A percentile compares a stretch with the other conserved stretches of the same genome.
phyloP scores from a whole-genome alignment of 2,888 invertebrate species.

The Eupithecia tripunctaria region DNA sequence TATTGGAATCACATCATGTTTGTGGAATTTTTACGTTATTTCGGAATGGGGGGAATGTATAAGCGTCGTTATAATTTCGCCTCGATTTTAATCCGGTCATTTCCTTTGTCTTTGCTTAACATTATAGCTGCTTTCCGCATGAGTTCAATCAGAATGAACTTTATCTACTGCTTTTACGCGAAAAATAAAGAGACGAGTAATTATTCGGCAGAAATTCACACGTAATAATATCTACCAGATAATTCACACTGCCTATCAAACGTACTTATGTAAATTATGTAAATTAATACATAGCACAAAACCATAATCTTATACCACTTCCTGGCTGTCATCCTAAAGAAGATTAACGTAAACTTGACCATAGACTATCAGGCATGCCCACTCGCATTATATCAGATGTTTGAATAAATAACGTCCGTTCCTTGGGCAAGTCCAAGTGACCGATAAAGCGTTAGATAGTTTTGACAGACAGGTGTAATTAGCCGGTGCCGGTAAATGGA shows the following conservation, averaged over 20 bases:
- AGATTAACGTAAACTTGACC: slow-evolving; percentile 43
- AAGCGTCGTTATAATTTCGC: slow-evolving; percentile 25
- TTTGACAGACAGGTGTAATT: slow-evolving; percentile 81
- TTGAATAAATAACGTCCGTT: slow-evolving; percentile 42
- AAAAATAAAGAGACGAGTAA: background rate
- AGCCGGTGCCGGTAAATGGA: slow-evolving; percentile 65
- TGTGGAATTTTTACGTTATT: slow-evolving; percentile 33
- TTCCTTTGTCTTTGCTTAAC: slow-evolving; percentile 22
- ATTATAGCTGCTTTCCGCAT: too few relatives aligned
- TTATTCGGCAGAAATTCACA: background rate
- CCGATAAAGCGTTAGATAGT: slow-evolving; percentile 71
- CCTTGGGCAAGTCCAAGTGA: slow-evolving; percentile 58
- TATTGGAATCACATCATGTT: slow-evolving; percentile 29
- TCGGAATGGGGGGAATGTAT: slow-evolving; percentile 27
- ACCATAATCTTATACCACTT: background rate
- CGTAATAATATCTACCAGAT: background rate
- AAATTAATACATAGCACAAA: background rate
- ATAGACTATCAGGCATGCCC: slow-evolving; percentile 36
- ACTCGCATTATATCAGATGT: slow-evolving; percentile 46
- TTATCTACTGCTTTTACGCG: background rate
- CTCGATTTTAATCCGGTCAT: slow-evolving; percentile 23
- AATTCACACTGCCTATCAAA: background rate
- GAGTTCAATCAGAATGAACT: background rate
- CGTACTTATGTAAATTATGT: too few relatives aligned
- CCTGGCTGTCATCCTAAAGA: slow-evolving; percentile 16